phyloP scores from a whole-genome alignment of 2,797 vertebrate species.

The Danio choprae region DNA sequence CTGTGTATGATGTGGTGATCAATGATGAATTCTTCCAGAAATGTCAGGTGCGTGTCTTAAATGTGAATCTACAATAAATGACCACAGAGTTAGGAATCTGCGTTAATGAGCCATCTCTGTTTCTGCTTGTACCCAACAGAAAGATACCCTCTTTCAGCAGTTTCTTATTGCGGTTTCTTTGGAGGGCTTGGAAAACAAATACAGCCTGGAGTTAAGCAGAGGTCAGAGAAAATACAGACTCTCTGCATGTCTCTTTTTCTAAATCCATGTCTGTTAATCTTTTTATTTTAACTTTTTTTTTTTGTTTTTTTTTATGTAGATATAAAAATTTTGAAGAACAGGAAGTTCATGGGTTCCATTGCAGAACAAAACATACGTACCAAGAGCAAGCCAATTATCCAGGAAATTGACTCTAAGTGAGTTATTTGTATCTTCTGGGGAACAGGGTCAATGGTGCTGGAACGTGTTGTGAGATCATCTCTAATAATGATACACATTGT shows the following conservation, averaged over 20 bases:
- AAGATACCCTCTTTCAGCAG: slow-evolving; percentile 82
- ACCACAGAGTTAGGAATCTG: not conserved
- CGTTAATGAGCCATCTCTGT: not conserved
- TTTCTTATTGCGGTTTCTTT: slow-evolving; percentile 86
- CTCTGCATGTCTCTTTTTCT: not conserved
- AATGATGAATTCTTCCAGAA: slow-evolving; percentile 85
- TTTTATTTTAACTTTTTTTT: not conserved
- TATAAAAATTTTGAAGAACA: slow-evolving; percentile 87
- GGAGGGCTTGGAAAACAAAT: slow-evolving; percentile 91
- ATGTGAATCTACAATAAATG: not conserved
- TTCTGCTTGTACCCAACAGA: slow-evolving; percentile 65
- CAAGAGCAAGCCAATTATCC: slow-evolving; percentile 81
- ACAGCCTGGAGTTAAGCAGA: slow-evolving; percentile 75
- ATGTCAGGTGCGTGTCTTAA: slow-evolving; percentile 78
- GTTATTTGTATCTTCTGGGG: slow-evolving; percentile 18
- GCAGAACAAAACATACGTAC: slow-evolving; percentile 87
- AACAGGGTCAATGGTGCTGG: not conserved
- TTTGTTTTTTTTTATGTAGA: slow-evolving; percentile 69
- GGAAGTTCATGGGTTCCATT: slow-evolving; percentile 86
- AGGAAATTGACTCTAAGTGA: slow-evolving; percentile 81
- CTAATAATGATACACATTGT: not conserved
- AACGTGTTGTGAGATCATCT: not conserved
- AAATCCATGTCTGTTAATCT: not conserved
- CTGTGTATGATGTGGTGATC: slow-evolving; percentile 88
- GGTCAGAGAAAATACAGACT: slow-evolving; percentile 45